phyloP scores from a whole-genome alignment of 1,140 invertebrate genomes.

The Dinoponera quadriceps region DNA sequence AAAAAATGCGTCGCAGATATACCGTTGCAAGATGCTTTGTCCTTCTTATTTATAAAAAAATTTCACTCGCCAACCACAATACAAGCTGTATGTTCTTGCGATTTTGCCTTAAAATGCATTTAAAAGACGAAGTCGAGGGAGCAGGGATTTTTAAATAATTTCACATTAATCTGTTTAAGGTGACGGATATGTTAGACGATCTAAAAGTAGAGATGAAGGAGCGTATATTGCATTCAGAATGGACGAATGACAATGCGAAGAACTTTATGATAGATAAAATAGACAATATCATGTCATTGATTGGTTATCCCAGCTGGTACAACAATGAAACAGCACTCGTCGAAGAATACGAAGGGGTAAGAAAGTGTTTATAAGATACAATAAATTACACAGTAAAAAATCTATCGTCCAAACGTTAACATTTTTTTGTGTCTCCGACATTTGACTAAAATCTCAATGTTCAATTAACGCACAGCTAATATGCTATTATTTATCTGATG shows the following conservation, averaged over 20 bases:
- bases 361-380: constrained; percentile 56
- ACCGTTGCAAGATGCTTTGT: constrained; percentile 53
- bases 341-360: constrained; percentile 80
- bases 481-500: constrained; percentile 58
- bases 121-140: too few relatives aligned
- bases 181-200: constrained; percentile 26
- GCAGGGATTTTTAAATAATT: background rate
- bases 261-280: constrained; percentile 87
- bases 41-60: constrained; percentile 62
- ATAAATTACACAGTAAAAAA: constrained; percentile 9
- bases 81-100: constrained; percentile 40
- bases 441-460: too few relatives aligned
- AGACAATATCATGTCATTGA: constrained; percentile 87
- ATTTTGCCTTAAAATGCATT: background rate
- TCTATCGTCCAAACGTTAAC: too few relatives aligned
- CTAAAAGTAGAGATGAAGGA: constrained; percentile 42
- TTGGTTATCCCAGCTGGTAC: constrained; percentile 90
- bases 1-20: constrained; percentile 39
- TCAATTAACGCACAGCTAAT: constrained; percentile 39
- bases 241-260: constrained; percentile 89
- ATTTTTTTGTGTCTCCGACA: too few relatives aligned
- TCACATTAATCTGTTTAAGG: constrained; percentile 41
- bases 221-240: constrained; percentile 75
- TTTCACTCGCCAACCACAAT: constrained; percentile 27
- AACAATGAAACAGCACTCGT: constrained; percentile 86